These are phyloP conservation scores for Tetramorium parvispinum DNA, from an alignment of 1,140 invertebrate genomes.

Conservation along the genomic window DNA sequence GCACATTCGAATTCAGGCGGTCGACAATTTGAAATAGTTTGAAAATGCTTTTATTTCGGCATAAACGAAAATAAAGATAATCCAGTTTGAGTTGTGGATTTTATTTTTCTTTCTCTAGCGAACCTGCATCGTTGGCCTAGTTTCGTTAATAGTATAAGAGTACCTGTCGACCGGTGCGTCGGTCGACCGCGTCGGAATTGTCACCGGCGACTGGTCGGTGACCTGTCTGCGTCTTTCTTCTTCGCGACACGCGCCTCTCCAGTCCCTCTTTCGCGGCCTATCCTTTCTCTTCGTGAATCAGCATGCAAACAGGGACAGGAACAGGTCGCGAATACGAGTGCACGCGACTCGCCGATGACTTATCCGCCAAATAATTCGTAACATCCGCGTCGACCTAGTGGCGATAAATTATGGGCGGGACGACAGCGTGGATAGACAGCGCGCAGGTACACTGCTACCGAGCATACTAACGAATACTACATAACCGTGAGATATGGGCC, in stretches of 20 bases:
- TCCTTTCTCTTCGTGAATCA: conserved; percentile 37
- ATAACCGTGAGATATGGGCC: conserved; percentile 33
- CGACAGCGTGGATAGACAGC: conserved; percentile 15
- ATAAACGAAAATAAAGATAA: conserved; percentile 63
- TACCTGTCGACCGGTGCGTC: conserved; percentile 44
- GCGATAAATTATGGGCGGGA: conserved; percentile 42
- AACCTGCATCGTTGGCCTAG: conserved; percentile 74
- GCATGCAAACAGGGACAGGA: conserved; percentile 34
- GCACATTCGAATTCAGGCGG: conserved; percentile 24
- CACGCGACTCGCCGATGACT: conserved; percentile 50
- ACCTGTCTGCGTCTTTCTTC: conserved; percentile 57
- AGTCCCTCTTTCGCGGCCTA: conserved; percentile 22
- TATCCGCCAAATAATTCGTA: conserved; percentile 69
- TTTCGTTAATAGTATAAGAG: conserved; percentile 62
- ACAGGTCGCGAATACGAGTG: conserved; percentile 40
- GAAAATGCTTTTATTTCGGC: background rate
- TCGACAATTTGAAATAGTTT: conserved; percentile 26
- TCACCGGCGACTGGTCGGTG: conserved; percentile 70
- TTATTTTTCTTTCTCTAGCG: conserved; percentile 56
- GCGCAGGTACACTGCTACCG: background rate
- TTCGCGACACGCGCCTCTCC: background rate
- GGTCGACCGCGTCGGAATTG: conserved; percentile 50
- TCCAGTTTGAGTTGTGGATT: conserved; percentile 33
- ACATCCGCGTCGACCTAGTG: conserved; percentile 30
- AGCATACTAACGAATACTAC: conserved; percentile 30